Evolutionary conservation across 2,888 invertebrate genomes (phyloP), one percentile per base, ranked within the genome.

Genomic region (Caenorhabditis zanzibari): DNA sequence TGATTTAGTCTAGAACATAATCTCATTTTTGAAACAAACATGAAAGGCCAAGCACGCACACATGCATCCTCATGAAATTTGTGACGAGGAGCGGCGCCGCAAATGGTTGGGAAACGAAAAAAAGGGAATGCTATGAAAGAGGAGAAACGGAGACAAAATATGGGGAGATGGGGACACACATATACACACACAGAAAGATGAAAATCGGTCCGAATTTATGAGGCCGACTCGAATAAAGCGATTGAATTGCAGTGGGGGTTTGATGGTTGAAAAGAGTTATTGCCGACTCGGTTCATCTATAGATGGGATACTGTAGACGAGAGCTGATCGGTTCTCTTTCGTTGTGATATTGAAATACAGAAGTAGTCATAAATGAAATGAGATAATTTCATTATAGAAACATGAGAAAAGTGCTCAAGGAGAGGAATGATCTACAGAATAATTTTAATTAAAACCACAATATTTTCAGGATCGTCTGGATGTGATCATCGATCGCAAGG

Each of bases 91-190:
- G 68, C 58, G 72, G 61, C 72, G 72, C 44, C 24, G n/a, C 58
- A 52, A 76, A 76, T 76, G 76, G 76, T 68, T 76, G 71, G 69
- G 71, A 77, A 77, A 66, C 12, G 54, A 49, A 77, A 52, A 44
- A 68, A 64, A 63, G 44, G 24, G 35, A 73, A 41, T 69, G 74
- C 10, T 49, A 47, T 69, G 61, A 2, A 56, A 71, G n/a, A 41
- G 24, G 22, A 41, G 61, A 35, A 24, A 24, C 41, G 54, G 44
- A 54, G 47, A 49, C 61, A 47, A 35, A 76, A 54, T 63, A 44
- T n/a, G 49, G 41, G 52, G 28, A 49, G 47, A 44, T 64, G 28
- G 59, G 63, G 63, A 71, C 66, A 52, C 66, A 54, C 26, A 54
- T 12, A 47, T n/a, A 61, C 49, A 61, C 49, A 41, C 56, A 64